Base-by-base conservation (phyloP, 2,888 invertebrate genomes). In the Sepioteuthis lessoniana region DNA sequence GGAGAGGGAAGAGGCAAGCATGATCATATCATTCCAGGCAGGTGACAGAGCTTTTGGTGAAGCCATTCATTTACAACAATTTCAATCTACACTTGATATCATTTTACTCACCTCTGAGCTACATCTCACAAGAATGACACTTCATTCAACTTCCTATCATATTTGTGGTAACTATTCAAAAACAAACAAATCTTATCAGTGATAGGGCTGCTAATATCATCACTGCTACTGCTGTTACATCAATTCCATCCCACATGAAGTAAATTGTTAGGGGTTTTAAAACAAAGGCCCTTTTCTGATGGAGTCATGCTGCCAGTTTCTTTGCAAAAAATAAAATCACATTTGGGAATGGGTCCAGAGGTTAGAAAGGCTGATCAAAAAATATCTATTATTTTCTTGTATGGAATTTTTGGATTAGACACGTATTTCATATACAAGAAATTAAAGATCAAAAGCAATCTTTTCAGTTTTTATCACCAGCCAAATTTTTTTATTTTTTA, bases 131-230 rank as follows among this genome's bases (percentile, higher is more conserved):
- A 76, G 4, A 76, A 76, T 76, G 76, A n/a, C 76, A 76, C 76
- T 76, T n/a, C 76, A 76, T 76, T 76, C 76, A 76, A 76, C 76
- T 21, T 76, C 31, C 60, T 76, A 76, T 76, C 76, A 76, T n/a
- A 76, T n/a, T 76, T 76, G 76, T 76, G 76, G n/a, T 76, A 76
- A 76, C 31, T n/a, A 19, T n/a, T n/a, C 0, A 76, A 16, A 76
- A 16, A 76, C 0, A 76, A 16, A 76, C n/a, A 10, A 28, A 60
- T 60, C 2, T 31, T 76, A n/a, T 76, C 31, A 16, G 76, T 76
- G 76, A 76, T 76, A 76, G 76, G n/a, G 76, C 76, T 76, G 76
- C 76, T 76, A 76, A 76, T 76, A 76, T n/a, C 76, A 76, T 76
- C 76, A 76, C 76, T 76, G 76, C 76, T 76, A 76, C 76, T 76